phyloP scores from a whole-genome alignment of 2,888 invertebrate genomes.

The Tineola bisselliella region DNA sequence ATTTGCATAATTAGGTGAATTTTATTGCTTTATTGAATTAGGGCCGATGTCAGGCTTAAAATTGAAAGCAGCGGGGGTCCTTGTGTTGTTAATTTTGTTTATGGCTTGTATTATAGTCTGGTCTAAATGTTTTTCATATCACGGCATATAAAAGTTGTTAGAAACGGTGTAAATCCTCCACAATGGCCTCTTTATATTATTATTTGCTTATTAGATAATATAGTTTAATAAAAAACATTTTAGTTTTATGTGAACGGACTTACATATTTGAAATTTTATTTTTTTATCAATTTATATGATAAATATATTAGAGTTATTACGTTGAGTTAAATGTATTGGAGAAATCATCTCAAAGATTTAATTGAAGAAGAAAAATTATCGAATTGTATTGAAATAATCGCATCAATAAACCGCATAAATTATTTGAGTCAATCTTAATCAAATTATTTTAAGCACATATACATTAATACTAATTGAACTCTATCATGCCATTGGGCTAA shows the following conservation, averaged over 20 bases:
- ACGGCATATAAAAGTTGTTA: slow-evolving; percentile 57
- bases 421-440: no score
- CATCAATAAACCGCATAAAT: no score
- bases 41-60: slow-evolving; percentile 64
- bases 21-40: slow-evolving; percentile 70
- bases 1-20: slow-evolving; percentile 70
- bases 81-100: slow-evolving; percentile 68
- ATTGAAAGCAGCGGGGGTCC: slow-evolving; percentile 64
- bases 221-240: background rate
- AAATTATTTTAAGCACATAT: no score
- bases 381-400: no score
- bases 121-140: slow-evolving; percentile 59
- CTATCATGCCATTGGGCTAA: no score
- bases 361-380: no score
- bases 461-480: no score
- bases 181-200: slow-evolving; percentile 45
- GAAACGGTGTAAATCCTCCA: slow-evolving; percentile 47
- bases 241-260: background rate
- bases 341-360: no score
- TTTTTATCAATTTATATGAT: no score
- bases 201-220: background rate
- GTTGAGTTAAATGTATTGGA: no score
- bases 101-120: slow-evolving; percentile 63
- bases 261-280: background rate
- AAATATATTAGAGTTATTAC: no score